These are phyloP conservation scores for Rhizomys pruinosus DNA, from an alignment of 2,113 vertebrate genomes.

Conservation along the genomic window DNA sequence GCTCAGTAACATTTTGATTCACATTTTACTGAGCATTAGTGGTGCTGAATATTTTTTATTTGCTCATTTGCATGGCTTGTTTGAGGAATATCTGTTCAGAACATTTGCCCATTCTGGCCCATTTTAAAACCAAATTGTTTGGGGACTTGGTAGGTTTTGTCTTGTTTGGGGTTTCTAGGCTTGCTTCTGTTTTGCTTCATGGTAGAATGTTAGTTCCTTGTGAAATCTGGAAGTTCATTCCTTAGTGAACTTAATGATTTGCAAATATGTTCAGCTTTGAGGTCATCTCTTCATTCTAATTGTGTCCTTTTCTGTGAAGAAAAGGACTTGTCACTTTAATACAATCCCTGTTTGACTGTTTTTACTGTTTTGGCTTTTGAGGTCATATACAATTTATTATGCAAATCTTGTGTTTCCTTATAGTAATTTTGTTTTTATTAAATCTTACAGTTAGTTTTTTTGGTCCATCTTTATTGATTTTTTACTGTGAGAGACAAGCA, in stretches of 20 bases:
- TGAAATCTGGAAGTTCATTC: not conserved
- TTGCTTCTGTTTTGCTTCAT: too few relatives aligned
- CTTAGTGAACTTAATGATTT: not conserved
- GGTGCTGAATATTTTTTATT: not conserved
- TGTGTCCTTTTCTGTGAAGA: not conserved
- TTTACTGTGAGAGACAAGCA: not conserved
- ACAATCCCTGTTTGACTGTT: not conserved
- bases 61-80: too few relatives aligned
- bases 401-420: not conserved
- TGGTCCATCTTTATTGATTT: not conserved
- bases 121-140: too few relatives aligned
- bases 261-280: too few relatives aligned
- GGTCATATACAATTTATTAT: not conserved
- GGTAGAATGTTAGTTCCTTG: too few relatives aligned
- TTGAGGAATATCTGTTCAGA: too few relatives aligned
- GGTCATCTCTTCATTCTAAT: not conserved
- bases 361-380: not conserved
- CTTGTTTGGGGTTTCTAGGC: too few relatives aligned
- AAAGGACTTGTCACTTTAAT: not conserved
- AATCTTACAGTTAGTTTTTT: not conserved
- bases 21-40: not conserved
- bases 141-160: too few relatives aligned
- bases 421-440: not conserved
- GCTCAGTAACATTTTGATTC: not conserved
- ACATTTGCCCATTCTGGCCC: too few relatives aligned